phyloP scores from a whole-genome alignment of 1,140 invertebrate species.

The Vollenhovia emeryi region DNA sequence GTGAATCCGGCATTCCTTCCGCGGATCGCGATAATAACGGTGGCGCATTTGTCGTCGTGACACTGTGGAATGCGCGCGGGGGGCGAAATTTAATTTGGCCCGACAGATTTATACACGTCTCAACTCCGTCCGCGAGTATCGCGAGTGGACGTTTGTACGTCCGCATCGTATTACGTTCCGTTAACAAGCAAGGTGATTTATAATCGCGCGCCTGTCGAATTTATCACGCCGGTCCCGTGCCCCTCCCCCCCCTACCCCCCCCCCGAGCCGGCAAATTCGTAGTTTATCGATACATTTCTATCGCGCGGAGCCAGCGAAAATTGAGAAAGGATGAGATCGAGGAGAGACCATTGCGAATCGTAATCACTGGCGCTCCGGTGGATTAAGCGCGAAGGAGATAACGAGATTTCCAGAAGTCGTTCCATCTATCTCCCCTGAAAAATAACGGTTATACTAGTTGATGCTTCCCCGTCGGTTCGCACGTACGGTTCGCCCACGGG shows the following conservation, averaged over 20 bases:
- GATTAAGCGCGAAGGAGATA: conserved; percentile 40
- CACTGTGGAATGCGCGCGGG: neutral
- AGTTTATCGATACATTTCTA: conserved; percentile 17
- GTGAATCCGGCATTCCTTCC: neutral
- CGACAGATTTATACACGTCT: conserved; percentile 38
- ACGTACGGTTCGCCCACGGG: conserved; percentile 32
- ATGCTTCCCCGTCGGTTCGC: neutral
- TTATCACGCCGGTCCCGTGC: neutral
- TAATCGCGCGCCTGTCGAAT: neutral
- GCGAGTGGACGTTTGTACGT: conserved; percentile 25
- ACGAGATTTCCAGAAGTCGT: conserved; percentile 57
- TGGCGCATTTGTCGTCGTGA: conserved; percentile 1
- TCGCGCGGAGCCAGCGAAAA: neutral
- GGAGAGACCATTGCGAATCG: conserved; percentile 11
- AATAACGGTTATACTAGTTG: conserved; percentile 35
- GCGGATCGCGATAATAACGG: neutral
- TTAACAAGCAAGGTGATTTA: conserved; percentile 48
- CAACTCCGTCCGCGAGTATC: neutral
- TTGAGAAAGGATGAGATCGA: conserved; percentile 17
- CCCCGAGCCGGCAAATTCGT: neutral
- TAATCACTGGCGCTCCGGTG: conserved; percentile 31
- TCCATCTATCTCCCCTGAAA: conserved; percentile 46
- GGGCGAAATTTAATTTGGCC: conserved; percentile 31
- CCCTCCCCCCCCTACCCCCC: no score
- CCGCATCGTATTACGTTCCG: conserved; percentile 22